phyloP scores from a whole-genome alignment of 2,888 invertebrate species.

The Pollenia amentaria region DNA sequence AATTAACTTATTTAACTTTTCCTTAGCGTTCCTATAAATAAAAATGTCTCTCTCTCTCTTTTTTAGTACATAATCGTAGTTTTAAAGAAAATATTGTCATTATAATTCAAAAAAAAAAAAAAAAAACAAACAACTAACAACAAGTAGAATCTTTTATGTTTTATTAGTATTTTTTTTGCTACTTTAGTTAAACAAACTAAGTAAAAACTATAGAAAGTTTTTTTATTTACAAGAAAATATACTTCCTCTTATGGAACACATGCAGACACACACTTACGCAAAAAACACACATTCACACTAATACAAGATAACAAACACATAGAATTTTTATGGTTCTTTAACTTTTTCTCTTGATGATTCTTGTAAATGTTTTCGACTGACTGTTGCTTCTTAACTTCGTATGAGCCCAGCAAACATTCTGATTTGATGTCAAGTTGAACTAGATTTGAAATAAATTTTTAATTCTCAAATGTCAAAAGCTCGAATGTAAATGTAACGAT shows the following conservation, averaged over 20 bases:
- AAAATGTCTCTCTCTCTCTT: no score
- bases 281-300: neutral
- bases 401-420: no score
- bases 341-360: constrained; percentile 49
- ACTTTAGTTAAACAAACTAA: constrained; percentile 24
- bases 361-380: constrained; percentile 33
- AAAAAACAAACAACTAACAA: constrained; percentile 18
- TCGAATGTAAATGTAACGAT: no score
- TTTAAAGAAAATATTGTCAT: constrained; percentile 32
- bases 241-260: neutral
- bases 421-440: no score
- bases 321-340: constrained; percentile 16
- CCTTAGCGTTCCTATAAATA: no score
- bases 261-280: neutral
- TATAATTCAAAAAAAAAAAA: constrained; percentile 43
- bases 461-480: no score
- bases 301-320: neutral
- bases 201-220: constrained; percentile 19
- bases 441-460: no score
- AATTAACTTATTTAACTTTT: no score
- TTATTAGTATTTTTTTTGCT: constrained; percentile 24
- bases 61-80: neutral
- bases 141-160: constrained; percentile 24
- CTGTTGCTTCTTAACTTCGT: constrained; percentile 43
- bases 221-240: neutral